Conservation (phyloP, 2,888 invertebrate genomes). For the Kryphioiulus occultus region DNA sequence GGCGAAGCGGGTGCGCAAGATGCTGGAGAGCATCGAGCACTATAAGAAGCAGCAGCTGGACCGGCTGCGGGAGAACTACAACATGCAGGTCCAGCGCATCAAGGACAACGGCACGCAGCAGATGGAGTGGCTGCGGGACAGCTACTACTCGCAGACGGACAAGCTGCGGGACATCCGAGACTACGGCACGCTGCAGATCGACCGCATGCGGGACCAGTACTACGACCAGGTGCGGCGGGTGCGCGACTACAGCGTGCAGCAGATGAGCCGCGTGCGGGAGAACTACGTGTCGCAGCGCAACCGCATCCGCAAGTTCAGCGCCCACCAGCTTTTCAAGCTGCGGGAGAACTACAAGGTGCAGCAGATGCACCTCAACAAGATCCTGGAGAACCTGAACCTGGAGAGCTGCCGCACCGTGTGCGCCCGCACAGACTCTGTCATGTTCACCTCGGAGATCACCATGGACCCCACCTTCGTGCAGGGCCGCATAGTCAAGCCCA, state of each 20-base stretch:
- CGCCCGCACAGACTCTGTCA: constrained; percentile 74
- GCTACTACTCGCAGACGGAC: constrained; percentile 81
- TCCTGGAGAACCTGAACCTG: constrained; percentile 90
- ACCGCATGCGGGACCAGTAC: constrained; percentile 87
- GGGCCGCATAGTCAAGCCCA: neutral
- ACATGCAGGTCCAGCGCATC: constrained; percentile 88
- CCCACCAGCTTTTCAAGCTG: constrained; percentile 85
- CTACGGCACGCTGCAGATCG: constrained; percentile 82
- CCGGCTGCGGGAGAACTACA: constrained; percentile 87
- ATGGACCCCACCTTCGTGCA: constrained; percentile 19
- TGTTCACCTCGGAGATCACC: constrained; percentile 50
- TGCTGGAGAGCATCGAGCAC: constrained; percentile 88
- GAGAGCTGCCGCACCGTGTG: constrained; percentile 90
- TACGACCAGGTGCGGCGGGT: constrained; percentile 92
- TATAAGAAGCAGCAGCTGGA: constrained; percentile 90
- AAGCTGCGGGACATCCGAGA: constrained; percentile 88
- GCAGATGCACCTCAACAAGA: constrained; percentile 92
- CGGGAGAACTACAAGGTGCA: constrained; percentile 95
- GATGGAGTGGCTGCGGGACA: constrained; percentile 91
- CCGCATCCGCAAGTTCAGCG: constrained; percentile 92
- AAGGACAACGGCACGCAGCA: constrained; percentile 93
- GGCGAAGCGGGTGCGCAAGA: constrained; percentile 82
- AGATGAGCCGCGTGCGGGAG: constrained; percentile 92
- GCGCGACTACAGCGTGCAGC: constrained; percentile 88
- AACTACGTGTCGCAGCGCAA: constrained; percentile 95